These are phyloP conservation scores for Diadumene lineata DNA, from an alignment of 92 coral and sea anemone genomes.

Conservation along the genomic window DNA sequence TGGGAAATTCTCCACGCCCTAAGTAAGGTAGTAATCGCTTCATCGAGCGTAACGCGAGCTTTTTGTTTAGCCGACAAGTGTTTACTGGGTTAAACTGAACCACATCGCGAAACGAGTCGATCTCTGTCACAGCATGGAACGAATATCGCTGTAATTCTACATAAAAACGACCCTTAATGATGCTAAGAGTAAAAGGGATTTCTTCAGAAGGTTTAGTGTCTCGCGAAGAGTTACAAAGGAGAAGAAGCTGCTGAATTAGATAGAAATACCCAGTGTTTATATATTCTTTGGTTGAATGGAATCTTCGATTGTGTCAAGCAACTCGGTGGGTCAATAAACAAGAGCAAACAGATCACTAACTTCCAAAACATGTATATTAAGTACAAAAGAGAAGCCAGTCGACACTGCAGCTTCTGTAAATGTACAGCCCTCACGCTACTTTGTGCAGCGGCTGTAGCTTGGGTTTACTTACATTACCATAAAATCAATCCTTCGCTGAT, in stretches of 20 bases:
- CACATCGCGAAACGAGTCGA: not conserved
- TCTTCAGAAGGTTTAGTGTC: not conserved
- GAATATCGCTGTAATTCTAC: not conserved
- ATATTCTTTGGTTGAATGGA: not conserved
- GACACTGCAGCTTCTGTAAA: conserved; percentile 25
- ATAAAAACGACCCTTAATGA: not conserved
- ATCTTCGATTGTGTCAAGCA: not conserved
- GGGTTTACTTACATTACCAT: conserved; percentile 3
- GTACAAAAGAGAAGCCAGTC: conserved; percentile 30
- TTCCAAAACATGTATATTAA: conserved; percentile 8
- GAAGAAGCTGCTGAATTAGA: not conserved
- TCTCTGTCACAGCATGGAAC: not conserved
- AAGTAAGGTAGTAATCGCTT: conserved; percentile 18
- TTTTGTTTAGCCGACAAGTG: conserved; percentile 2
- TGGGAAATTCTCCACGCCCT: conserved; percentile 1
- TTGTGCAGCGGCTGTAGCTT: not conserved
- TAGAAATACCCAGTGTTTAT: not conserved
- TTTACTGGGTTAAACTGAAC: not conserved
- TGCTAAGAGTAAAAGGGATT: not conserved
- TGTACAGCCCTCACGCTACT: conserved; percentile 3
- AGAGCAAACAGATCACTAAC: not conserved
- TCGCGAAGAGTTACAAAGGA: not conserved
- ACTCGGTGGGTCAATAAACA: conserved; percentile 1
- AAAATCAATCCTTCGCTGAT: not conserved
- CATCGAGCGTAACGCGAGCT: conserved; percentile 18